A percentile compares a stretch with the other conserved stretches of the same genome.
phyloP scores from a whole-genome alignment of 2,113 vertebrate species.

The Hippocampus zosterae region DNA sequence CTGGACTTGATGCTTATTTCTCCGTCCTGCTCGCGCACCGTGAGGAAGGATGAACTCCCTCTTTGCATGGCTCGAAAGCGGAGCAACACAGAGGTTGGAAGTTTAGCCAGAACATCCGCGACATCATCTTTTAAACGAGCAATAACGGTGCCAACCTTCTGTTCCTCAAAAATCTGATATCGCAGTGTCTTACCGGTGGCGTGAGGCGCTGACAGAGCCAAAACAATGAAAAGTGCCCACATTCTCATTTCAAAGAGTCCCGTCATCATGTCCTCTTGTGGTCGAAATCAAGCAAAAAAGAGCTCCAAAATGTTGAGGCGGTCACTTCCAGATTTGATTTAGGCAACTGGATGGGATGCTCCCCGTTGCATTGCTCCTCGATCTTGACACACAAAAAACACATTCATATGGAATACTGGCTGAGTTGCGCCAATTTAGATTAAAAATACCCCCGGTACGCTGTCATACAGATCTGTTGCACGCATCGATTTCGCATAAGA shows the following conservation, averaged over 20 bases:
- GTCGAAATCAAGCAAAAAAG: slow-evolving; percentile 8
- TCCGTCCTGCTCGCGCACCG: slow-evolving; percentile 88
- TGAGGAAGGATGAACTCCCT: slow-evolving; percentile 78
- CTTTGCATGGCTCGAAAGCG: slow-evolving; percentile 92
- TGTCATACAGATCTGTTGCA: slow-evolving; percentile 46
- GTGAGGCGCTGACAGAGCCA: slow-evolving; percentile 57
- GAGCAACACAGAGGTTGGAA: slow-evolving; percentile 81
- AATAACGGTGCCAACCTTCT: slow-evolving; percentile 86
- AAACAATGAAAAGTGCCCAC: slow-evolving; percentile 58
- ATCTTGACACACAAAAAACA: not conserved
- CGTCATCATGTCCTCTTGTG: slow-evolving; percentile 34
- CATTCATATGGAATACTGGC: slow-evolving; percentile 6
- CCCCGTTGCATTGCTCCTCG: slow-evolving; percentile 41
- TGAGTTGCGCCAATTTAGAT: slow-evolving; percentile 24
- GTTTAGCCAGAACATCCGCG: slow-evolving; percentile 81
- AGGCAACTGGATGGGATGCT: slow-evolving; percentile 12
- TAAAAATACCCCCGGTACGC: slow-evolving; percentile 17
- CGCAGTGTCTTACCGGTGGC: slow-evolving; percentile 81
- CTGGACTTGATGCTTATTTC: slow-evolving; percentile 89
- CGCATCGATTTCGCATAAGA: slow-evolving; percentile 39
- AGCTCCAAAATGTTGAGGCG: slow-evolving; percentile 14
- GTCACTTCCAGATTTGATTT: slow-evolving; percentile 38
- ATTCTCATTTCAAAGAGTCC: slow-evolving; percentile 39
- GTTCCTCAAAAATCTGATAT: slow-evolving; percentile 93
- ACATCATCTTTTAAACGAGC: slow-evolving; percentile 88